Evolutionary conservation across 2,888 invertebrate genomes (phyloP).

Genomic region (Galerucella nymphaeae): DNA sequence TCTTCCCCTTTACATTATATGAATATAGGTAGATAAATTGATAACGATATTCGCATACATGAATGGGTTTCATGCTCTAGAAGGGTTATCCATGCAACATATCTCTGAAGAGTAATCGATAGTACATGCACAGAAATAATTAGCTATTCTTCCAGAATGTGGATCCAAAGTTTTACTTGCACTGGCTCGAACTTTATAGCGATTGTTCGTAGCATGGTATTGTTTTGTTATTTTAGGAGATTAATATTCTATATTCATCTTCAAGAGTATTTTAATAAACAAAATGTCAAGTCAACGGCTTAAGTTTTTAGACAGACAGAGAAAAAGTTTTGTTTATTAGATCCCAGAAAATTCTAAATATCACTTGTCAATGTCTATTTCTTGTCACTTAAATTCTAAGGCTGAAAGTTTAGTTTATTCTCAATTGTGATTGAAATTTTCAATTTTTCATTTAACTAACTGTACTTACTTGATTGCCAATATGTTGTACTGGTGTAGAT

Average conservation of each 20-base stretch:
- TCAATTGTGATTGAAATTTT: too few species aligned
- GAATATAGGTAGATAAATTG: neutral
- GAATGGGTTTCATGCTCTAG: neutral
- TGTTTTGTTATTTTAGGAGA: too few species aligned
- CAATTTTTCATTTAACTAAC: neutral
- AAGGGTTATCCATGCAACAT: neutral
- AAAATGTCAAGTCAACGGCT: too few species aligned
- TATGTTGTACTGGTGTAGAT: constrained; percentile 63
- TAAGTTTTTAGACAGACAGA: too few species aligned
- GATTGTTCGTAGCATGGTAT: too few species aligned
- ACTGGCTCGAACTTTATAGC: neutral
- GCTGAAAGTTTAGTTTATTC: too few species aligned
- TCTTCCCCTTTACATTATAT: neutral
- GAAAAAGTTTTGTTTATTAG: too few species aligned
- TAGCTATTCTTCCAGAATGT: neutral
- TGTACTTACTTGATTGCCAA: constrained; percentile 56
- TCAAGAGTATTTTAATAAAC: too few species aligned
- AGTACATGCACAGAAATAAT: neutral
- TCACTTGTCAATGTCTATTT: too few species aligned
- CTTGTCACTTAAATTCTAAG: too few species aligned
- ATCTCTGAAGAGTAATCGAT: neutral
- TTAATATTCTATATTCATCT: too few species aligned
- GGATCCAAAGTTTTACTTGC: neutral
- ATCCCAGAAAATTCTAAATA: too few species aligned
- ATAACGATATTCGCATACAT: neutral